Evolutionary conservation across 2,797 vertebrate genomes (phyloP).

Genomic region (Cuculus canorus): DNA sequence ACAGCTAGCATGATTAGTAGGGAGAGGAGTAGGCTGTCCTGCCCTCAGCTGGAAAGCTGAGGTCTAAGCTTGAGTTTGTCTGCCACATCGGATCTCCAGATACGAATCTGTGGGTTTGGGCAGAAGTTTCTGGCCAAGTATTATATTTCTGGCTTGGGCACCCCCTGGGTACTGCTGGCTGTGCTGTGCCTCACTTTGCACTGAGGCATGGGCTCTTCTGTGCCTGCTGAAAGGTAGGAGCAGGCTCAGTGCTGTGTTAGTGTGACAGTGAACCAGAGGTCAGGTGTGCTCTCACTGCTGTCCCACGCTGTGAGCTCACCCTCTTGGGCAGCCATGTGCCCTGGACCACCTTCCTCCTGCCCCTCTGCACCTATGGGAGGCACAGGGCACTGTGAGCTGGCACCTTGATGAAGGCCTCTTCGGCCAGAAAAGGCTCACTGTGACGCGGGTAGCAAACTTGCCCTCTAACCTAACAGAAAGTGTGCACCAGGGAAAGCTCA

Average conservation of each 20-base stretch:
- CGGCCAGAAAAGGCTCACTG: background rate
- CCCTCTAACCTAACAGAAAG: background rate
- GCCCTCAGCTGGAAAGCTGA: background rate
- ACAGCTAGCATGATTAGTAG: background rate
- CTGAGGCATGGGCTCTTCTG: background rate
- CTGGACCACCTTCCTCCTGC: background rate
- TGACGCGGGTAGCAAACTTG: background rate
- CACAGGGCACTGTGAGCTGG: background rate
- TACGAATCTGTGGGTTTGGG: background rate
- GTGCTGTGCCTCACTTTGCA: background rate
- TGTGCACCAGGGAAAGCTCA: background rate
- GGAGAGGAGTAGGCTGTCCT: background rate
- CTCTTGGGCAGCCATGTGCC: background rate
- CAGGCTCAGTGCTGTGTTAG: background rate
- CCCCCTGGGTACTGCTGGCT: background rate
- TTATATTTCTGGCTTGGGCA: background rate
- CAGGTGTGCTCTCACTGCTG: background rate
- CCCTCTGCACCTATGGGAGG: background rate
- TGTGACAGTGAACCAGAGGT: background rate
- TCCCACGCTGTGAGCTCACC: background rate
- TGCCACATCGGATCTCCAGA: background rate
- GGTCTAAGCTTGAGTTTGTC: background rate
- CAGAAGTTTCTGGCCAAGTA: background rate
- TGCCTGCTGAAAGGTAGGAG: background rate
- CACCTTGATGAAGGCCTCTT: background rate